Conservation (phyloP, 1,140 invertebrate species). For the Tetramorium alpestre region DNA sequence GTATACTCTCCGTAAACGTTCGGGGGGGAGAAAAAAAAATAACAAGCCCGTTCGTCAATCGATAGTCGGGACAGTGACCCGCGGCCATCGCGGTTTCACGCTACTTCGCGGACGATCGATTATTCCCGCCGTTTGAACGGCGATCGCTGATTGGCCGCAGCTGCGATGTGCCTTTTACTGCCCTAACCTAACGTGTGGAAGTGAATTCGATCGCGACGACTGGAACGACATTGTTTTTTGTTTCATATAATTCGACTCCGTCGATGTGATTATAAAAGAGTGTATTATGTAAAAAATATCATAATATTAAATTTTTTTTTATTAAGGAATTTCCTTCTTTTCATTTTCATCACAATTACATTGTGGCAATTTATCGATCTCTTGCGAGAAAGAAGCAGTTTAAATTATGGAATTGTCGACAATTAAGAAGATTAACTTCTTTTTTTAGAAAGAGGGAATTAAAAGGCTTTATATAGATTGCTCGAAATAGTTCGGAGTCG, state of each 20-base stretch:
- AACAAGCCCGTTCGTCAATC: slow-evolving; percentile 18
- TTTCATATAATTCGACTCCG: not conserved
- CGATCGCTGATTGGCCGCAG: slow-evolving; percentile 29
- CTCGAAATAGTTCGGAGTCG: not conserved
- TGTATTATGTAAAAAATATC: not conserved
- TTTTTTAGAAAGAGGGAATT: slow-evolving; percentile 11
- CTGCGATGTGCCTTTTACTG: slow-evolving; percentile 18
- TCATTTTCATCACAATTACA: not conserved
- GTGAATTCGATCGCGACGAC: slow-evolving; percentile 25
- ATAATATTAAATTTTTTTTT: not conserved
- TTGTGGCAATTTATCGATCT: slow-evolving; percentile 3
- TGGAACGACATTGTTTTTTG: not conserved
- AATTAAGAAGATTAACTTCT: slow-evolving; percentile 16
- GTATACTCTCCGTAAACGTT: not conserved
- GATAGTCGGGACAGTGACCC: slow-evolving; percentile 65
- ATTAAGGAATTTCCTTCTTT: not conserved
- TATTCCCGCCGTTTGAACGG: slow-evolving; percentile 46
- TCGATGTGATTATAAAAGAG: not conserved
- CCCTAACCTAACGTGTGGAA: slow-evolving; percentile 1
- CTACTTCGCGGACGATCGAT: slow-evolving; percentile 58
- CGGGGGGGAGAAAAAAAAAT: not conserved
- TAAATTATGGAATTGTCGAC: too few relatives aligned
- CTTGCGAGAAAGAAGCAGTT: too few relatives aligned
- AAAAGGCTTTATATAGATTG: not conserved
- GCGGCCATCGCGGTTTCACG: slow-evolving; percentile 30